A percentile compares a stretch with the other conserved stretches of the same genome.
These are phyloP conservation scores for Esox masquinongy DNA, from an alignment of 2,797 vertebrate genomes.

Conservation along the genomic window DNA sequence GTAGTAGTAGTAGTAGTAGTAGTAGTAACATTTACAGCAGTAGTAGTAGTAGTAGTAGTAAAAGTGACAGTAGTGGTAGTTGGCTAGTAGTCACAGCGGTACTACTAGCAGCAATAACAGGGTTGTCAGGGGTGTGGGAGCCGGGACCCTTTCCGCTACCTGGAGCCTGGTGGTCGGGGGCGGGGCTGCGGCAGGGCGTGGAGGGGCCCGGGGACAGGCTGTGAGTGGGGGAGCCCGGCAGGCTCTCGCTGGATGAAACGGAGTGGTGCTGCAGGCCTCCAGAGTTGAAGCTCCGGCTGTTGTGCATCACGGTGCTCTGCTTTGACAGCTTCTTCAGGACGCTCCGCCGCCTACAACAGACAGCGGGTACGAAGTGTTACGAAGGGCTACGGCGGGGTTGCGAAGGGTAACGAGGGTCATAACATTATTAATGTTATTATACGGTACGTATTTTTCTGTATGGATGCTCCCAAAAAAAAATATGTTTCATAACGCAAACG, in stretches of 20 bases:
- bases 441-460: neutral
- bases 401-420: neutral
- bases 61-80: neutral
- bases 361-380: neutral
- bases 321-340: constrained; percentile 94
- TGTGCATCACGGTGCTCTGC: constrained; percentile 87
- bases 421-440: neutral
- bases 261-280: constrained; percentile 87
- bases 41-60: too few species aligned
- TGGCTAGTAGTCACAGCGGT: neutral
- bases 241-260: constrained; percentile 93
- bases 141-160: constrained; percentile 53
- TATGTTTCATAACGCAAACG: neutral
- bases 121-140: neutral
- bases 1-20: neutral
- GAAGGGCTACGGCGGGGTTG: neutral
- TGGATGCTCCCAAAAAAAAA: neutral
- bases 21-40: neutral
- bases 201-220: constrained; percentile 90
- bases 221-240: constrained; percentile 93
- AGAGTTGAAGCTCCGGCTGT: constrained; percentile 93
- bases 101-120: neutral
- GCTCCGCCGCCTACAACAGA: constrained; percentile 78
- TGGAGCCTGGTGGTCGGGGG: constrained; percentile 81
- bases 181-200: constrained; percentile 87